Conservation (phyloP, 2,888 invertebrate species). For the Nomada goodeniana region DNA sequence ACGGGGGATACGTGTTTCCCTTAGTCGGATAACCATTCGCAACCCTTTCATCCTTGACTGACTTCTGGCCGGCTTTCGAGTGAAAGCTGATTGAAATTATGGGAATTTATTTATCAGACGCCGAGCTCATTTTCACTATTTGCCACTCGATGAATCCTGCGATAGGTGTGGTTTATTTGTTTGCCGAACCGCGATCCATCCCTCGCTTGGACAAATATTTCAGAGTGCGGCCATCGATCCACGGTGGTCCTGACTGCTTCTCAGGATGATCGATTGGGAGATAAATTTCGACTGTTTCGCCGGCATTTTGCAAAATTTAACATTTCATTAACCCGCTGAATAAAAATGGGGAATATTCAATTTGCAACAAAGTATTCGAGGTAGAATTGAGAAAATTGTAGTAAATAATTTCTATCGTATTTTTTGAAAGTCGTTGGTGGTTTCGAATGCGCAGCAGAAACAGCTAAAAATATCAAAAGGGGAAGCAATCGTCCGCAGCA, state of each 20-base stretch:
- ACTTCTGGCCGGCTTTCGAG: too few relatives aligned
- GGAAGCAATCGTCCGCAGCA: constrained; percentile 7
- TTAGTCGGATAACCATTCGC: neutral
- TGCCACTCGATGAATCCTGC: too few relatives aligned
- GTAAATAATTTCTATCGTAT: constrained; percentile 7
- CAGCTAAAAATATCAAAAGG: constrained; percentile 12
- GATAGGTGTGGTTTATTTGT: too few relatives aligned
- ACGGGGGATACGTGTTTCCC: neutral
- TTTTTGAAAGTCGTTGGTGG: neutral
- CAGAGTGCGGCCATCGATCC: neutral
- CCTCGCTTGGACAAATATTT: neutral
- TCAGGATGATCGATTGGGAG: neutral
- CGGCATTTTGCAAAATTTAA: too few relatives aligned
- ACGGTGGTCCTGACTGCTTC: neutral
- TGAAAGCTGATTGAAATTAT: neutral
- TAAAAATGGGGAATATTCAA: too few relatives aligned
- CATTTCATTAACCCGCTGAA: too few relatives aligned
- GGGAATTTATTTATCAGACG: too few relatives aligned
- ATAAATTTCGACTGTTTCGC: neutral
- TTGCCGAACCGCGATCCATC: neutral
- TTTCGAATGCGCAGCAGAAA: constrained; percentile 15
- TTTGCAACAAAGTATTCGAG: too few relatives aligned
- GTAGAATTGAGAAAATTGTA: too few relatives aligned
- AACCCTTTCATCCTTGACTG: neutral
- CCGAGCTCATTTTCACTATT: too few relatives aligned